These are phyloP conservation scores for Cheirogaleus medius DNA, from an alignment of 2,113 vertebrate species.

Conservation along the genomic window DNA sequence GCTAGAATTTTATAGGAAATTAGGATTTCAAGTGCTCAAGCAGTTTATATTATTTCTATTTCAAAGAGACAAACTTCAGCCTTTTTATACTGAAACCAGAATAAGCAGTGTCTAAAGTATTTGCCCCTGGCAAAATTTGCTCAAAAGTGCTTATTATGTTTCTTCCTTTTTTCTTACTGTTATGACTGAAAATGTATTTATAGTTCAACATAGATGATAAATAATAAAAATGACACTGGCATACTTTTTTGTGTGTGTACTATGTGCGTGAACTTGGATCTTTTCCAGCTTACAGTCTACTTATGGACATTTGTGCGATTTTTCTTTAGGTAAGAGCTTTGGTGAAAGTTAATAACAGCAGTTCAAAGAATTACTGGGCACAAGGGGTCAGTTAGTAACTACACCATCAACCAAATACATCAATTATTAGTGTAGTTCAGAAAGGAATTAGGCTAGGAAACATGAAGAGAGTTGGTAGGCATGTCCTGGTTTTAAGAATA, in stretches of 20 bases:
- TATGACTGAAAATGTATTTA: constrained; percentile 26
- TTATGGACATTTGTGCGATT: background rate
- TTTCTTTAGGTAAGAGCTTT: constrained; percentile 46
- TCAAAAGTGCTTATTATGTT: background rate
- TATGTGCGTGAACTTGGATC: background rate
- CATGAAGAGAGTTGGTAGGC: background rate
- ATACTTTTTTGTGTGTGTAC: background rate
- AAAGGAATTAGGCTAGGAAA: background rate
- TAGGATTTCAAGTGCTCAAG: constrained; percentile 2
- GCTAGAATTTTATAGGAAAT: constrained; percentile 33
- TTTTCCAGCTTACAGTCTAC: background rate
- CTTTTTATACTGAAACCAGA: background rate
- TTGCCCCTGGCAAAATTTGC: background rate
- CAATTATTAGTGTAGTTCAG: background rate
- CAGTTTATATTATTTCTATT: constrained; percentile 9
- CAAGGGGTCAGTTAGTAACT: background rate
- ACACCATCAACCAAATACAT: background rate
- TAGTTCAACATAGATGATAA: background rate
- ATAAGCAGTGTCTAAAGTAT: background rate
- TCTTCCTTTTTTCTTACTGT: constrained; percentile 11
- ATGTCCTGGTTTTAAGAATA: background rate
- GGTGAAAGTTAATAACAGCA: background rate
- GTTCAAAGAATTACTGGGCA: background rate
- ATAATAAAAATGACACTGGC: background rate
- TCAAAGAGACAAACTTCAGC: constrained; percentile 32